phyloP scores from a whole-genome alignment of 2,113 vertebrate species.

The Trachemys scripta region DNA sequence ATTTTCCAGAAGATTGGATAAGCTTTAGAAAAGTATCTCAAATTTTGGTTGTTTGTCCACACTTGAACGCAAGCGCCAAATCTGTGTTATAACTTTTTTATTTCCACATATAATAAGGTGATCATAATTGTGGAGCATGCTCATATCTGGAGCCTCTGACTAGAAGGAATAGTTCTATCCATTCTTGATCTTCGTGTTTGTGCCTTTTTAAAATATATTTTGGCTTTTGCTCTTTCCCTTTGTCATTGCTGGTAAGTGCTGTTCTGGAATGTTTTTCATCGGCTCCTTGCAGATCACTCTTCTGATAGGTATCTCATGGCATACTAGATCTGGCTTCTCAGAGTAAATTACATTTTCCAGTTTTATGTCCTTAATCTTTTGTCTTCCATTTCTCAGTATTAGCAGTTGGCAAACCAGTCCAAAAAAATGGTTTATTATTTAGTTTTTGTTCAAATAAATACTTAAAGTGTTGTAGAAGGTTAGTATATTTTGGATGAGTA shows the following conservation, averaged over 20 bases:
- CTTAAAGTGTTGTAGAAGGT: neutral
- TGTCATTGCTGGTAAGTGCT: neutral
- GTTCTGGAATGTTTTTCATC: neutral
- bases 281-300: neutral
- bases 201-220: neutral
- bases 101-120: neutral
- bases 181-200: neutral
- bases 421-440: neutral
- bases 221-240: neutral
- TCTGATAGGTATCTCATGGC: neutral
- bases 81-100: neutral
- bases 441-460: no score
- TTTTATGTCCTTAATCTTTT: neutral
- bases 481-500: neutral
- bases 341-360: neutral
- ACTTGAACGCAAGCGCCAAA: neutral
- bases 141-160: neutral
- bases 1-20: neutral
- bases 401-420: neutral
- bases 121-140: neutral
- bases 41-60: neutral
- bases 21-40: neutral
- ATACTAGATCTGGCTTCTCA: neutral
- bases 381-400: neutral
- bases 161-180: neutral